Evolutionary conservation across 2,888 invertebrate species (phyloP), one percentile per base, ranked within the genome.

Genomic region (Cotesia congregata): DNA sequence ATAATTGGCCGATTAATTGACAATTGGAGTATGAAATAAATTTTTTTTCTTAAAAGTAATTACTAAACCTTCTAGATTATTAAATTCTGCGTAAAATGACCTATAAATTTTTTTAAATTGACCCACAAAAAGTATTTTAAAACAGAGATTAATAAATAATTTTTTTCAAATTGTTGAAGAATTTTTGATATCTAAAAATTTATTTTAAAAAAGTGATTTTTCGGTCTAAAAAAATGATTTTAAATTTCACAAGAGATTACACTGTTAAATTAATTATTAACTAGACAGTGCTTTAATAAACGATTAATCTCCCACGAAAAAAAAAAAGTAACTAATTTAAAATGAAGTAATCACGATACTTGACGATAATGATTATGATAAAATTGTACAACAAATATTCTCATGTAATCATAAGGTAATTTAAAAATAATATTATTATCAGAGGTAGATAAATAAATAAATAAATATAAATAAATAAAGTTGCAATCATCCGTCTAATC

Each of bases 401-500:
- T 59, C 59, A 41, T 50, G 50, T 62, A 17, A 72, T 39, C 20
- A 72, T 72, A 50, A 50, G 7, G 50, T 50, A 50, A 50, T 50
- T 50, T 50, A 50, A 50, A 50, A 50, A 50, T 50, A 50, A 12
- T 50, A 50, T 50, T 50, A 50, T 12, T 12, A 12, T 39, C 20
- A n/a, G n/a, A 9, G 6, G 20, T 38, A 39, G 60, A 39, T 60
- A 62, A 20, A 75, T 70, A 75, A 71, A 59, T 64, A 75, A 75
- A 75, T 71, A 60, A 74, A 74, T 59, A 59, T 64, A 75, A 75
- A 75, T 71, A 60, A 74, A 74, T 59, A 60, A 62, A 62, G 61
- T 64, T 67, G 76, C 71, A 78, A 80, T 78, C 64, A 80, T 78
- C 78, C 77, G 77, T 80, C 83, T 83, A 84, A 84, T 84, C 82